Base-by-base conservation (phyloP, 2,888 invertebrate species). In the Mythimna impura region DNA sequence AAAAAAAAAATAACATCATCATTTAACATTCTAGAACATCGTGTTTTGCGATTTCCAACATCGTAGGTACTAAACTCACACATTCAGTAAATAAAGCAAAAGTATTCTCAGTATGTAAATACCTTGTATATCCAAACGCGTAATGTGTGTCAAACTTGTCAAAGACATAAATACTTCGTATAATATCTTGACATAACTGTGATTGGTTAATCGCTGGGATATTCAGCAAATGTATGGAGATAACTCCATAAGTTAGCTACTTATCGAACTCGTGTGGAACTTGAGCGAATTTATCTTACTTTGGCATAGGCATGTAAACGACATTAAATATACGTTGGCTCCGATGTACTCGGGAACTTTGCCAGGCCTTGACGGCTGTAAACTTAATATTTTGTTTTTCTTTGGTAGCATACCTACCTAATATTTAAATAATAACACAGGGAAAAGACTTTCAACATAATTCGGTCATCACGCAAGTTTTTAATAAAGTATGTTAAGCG, bases 241-340 rank as follows among this genome's bases (percentile, higher is more conserved):
- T 89, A 89, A 86, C 82, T 81, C 83, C 69, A 50, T 68, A 88
- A 89, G 83, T 88, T 88, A 87, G 78, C 83, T 88, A 87, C 84
- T 88, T 89, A 89, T 89, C 86, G 82, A 89, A 87, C 86, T 90
- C 82, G 74, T 77, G 79, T 80, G 73, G 75, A 90, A 87, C 86
- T 87, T 88, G 73, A 69, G 78, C 64, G 80, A 87, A 87, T 89
- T 87, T 87, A 86, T 86, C 85, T 85, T 87, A 87, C 87, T 89
- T 88, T 79, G 87, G 78, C 87, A 84, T 73, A 83, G 76, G 87
- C 81, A 84, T 86, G 84, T 84, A 84, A 87, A 84, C 80, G 84
- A 82, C 81, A 82, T 87, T 80, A 83, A 83, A 84, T 82, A 78
- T 78, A 82, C 80, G 71, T 85, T 73, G 76, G 73, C 66, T 80